Evolutionary conservation across 2,888 invertebrate species (phyloP), one percentile per base, ranked within the genome.

Genomic region (Helobdella robusta): DNA sequence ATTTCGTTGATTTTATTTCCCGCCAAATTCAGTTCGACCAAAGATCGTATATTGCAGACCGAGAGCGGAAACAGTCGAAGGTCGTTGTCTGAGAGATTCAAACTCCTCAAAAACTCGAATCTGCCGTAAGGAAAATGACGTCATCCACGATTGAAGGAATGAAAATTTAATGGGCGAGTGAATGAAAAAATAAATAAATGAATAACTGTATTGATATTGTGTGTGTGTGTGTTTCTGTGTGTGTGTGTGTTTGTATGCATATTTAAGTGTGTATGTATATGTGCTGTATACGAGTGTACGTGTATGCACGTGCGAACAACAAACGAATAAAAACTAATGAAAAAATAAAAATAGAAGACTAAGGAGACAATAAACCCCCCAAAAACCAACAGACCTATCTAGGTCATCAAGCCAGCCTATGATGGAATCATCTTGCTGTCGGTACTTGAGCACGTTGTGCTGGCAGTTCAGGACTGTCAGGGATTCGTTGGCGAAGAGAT

Each of bases 341-440:
- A n/a, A n/a, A n/a, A n/a, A 40, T 15, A 15, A 40, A 40, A 40
- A 15, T 18, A 40, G 18, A 15, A 40, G 11, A 40, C 18, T 40
- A 40, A 11, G 18, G 11, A 18, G 11, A 40, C 11, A 40, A 11
- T 11, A 15, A 18, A 15, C 11, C 44, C 18, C 44, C 11, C 11
- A 15, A 18, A 15, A 15, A 18, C 35, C 18, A 2, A 30, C 59
- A 32, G 20, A 68, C 68, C 59, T 66, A 44, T 25, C 75, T 32
- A 81, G 73, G 70, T 81, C 81, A 70, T 81, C 81, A 20, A 81
- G 72, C 78, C 79, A 81, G 35, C 81, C 81, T 32, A 75, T 79
- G 59, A 75, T 77, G 67, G 76, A 75, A 64, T 78, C 78, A 65
- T 79, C 78, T 58, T 77, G 78, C 2, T 78, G 78, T 20, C 79